phyloP scores from a whole-genome alignment of 1,140 invertebrate species.

The Papilio polyxenes region DNA sequence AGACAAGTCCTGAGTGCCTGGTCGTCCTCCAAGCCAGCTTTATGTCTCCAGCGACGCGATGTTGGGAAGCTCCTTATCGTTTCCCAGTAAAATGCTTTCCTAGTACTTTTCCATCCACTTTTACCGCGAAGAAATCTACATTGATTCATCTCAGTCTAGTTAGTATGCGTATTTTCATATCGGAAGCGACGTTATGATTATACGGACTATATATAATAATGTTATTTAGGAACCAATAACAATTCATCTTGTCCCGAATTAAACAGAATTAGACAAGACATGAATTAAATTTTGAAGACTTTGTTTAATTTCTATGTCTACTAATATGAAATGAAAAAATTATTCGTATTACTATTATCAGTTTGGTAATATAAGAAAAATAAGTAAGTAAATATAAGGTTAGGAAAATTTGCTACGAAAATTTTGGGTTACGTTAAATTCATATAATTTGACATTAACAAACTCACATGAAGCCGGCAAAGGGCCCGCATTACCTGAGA shows the following conservation, averaged over 20 bases:
- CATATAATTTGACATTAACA: conserved; percentile 20
- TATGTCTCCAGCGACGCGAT: conserved; percentile 60
- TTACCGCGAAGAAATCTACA: conserved; percentile 58
- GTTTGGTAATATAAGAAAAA: too few relatives aligned
- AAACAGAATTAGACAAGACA: not conserved
- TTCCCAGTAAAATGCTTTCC: conserved; percentile 72
- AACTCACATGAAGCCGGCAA: conserved; percentile 38
- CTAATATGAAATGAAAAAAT: too few relatives aligned
- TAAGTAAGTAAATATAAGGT: not conserved
- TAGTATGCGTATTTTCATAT: conserved; percentile 25
- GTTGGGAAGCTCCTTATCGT: conserved; percentile 70
- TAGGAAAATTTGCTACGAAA: not conserved
- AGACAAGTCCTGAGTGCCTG: conserved; percentile 66
- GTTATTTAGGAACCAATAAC: not conserved
- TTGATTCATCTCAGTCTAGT: conserved; percentile 45
- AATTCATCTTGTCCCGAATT: not conserved
- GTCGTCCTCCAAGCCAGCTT: conserved; percentile 67
- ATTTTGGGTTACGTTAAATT: not conserved
- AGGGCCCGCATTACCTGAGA: conserved; percentile 55
- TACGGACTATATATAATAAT: not conserved
- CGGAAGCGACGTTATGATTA: not conserved
- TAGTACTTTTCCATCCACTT: conserved; percentile 57
- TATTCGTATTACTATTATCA: too few relatives aligned
- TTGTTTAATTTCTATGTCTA: too few relatives aligned
- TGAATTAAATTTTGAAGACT: too few relatives aligned